A percentile compares a stretch with the other conserved stretches of the same genome.
phyloP scores from a whole-genome alignment of 92 coral and sea anemone species.

The Parazoanthus swiftii region DNA sequence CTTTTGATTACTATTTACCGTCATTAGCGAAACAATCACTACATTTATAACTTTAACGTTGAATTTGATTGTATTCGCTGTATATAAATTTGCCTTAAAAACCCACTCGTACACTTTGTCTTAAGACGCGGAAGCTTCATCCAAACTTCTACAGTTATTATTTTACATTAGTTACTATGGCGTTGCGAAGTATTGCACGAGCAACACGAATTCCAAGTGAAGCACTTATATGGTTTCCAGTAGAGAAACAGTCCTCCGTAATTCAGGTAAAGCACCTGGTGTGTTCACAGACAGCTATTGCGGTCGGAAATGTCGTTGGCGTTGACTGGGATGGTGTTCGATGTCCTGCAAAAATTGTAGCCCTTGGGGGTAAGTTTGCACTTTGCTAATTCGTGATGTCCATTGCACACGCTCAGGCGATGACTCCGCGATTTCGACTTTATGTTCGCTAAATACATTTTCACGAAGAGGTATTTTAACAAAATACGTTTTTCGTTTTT shows the following conservation, averaged over 20 bases:
- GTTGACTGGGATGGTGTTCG: background rate
- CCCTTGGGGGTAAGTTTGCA: conserved; percentile 1
- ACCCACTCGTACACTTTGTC: no score
- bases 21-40: no score
- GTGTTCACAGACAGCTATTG: background rate
- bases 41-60: no score
- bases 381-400: background rate
- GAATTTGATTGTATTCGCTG: no score
- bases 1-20: no score
- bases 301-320: background rate
- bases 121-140: no score
- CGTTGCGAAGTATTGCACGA: conserved; percentile 4
- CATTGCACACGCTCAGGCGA: no score
- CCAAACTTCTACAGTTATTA: no score
- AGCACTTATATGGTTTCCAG: background rate
- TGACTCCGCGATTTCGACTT: no score
- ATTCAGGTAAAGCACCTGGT: background rate
- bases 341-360: background rate
- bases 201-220: conserved; percentile 6
- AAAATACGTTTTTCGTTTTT: no score
- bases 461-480: background rate
- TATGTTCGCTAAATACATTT: background rate
- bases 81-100: no score
- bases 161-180: background rate
- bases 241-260: background rate